These are phyloP conservation scores for Melipona quadrifasciata DNA, from an alignment of 1,140 invertebrate species.

Conservation along the genomic window DNA sequence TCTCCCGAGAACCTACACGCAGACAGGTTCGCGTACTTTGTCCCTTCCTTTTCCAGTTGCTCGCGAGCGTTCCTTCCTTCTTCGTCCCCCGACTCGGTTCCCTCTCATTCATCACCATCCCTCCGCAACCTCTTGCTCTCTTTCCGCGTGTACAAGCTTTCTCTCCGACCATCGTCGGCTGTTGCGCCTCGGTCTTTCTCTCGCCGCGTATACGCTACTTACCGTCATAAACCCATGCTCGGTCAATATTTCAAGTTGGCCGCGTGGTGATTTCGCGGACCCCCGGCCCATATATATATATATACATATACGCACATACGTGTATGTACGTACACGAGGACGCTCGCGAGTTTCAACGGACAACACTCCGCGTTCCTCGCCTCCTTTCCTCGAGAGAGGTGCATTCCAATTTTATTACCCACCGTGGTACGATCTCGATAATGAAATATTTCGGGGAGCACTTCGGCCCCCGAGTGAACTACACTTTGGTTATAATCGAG, in stretches of 20 bases:
- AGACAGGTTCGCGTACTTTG: conserved; percentile 2
- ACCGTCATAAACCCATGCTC: conserved; percentile 62
- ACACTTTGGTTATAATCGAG: conserved; percentile 70
- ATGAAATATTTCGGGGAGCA: conserved; percentile 71
- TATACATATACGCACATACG: neutral
- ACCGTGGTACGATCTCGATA: conserved; percentile 70
- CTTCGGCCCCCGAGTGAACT: conserved; percentile 66
- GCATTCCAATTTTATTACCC: conserved; percentile 74
- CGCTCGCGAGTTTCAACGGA: neutral
- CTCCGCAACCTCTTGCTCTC: conserved; percentile 50
- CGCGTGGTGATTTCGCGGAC: conserved; percentile 43
- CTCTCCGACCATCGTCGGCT: neutral
- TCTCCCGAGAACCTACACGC: neutral
- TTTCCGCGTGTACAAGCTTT: conserved; percentile 21
- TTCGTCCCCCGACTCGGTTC: conserved; percentile 1
- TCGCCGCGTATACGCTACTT: conserved; percentile 54
- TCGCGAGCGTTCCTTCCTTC: neutral
- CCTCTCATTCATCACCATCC: conserved; percentile 43
- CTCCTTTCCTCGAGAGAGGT: conserved; percentile 41
- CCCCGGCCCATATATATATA: neutral
- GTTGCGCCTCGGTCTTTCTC: conserved; percentile 22
- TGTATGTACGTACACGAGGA: conserved; percentile 7
- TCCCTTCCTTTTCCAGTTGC: conserved; percentile 35
- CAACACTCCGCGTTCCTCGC: neutral
- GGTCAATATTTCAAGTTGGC: conserved; percentile 60